Evolutionary conservation across 1,140 invertebrate genomes (phyloP), one percentile per base, ranked within the genome.

Genomic region (Macrosteles quadrilineatus): DNA sequence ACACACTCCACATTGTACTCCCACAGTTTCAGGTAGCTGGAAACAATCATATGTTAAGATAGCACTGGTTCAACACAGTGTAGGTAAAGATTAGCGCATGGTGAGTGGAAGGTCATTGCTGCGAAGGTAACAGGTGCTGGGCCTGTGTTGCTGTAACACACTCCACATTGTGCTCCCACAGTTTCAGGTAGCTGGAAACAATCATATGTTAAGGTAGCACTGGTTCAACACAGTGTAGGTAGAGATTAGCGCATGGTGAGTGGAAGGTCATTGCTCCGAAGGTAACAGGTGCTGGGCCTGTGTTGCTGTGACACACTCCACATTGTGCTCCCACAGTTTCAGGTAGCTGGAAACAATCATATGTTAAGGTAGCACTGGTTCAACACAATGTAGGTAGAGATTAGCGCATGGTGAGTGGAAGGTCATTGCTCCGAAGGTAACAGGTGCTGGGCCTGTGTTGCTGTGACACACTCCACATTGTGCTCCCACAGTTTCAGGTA

Each of bases 331-430:
- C 73, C 21, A 45, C 31, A 32, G 71, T 45, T 32, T 72, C 72
- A 50, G 64, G 32, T 12, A 73, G 36, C 72, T 73, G 47, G 17
- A 68, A 67, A 36, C n/a, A 36, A 36, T 36, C 4, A 36, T 36
- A 36, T 36, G 4, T 4, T 36, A 36, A 36, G 19, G 68, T 63
- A 64, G 29, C n/a, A 31, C 62, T 19, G 62, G 36, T 2, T 64
- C 30, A 4, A 70, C 47, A 29, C 64, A 65, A 50, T 74, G 68
- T 21, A 74, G 66, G 30, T 71, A 74, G 11, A 74, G 45, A 40
- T 72, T 74, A 53, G 73, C 73, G 55, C 73, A 74, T 9, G 73
- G 68, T 65, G 73, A 47, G 53, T 74, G 73, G 40, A 72, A 74
- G 17, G 67, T 36, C 29, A 65, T 67, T 2, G 68, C 70, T 17